Conservation (phyloP, 2,888 invertebrate species). For the Drosophila incognita region DNA sequence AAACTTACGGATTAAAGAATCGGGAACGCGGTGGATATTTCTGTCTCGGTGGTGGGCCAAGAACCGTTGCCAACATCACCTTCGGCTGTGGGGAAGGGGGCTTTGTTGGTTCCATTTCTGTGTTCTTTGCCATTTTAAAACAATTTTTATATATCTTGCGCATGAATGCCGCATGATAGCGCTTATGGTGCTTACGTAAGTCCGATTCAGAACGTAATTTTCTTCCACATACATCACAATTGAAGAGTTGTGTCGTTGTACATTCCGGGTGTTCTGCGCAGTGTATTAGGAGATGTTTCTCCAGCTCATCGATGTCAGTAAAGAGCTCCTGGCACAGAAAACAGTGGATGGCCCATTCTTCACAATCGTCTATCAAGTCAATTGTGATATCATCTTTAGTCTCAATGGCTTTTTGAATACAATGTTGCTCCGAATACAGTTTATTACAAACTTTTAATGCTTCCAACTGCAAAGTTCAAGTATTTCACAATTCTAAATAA, state of each 20-base stretch:
- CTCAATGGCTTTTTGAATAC: background rate
- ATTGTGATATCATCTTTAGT: background rate
- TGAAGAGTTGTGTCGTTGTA: background rate
- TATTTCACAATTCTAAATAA: background rate
- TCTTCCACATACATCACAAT: conserved; percentile 34
- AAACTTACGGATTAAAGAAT: conserved; percentile 53
- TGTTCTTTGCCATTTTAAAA: background rate
- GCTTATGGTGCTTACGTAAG: conserved; percentile 8
- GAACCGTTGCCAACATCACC: no score
- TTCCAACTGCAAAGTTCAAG: conserved; percentile 7
- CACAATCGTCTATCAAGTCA: conserved; percentile 1
- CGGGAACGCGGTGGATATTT: conserved; percentile 55
- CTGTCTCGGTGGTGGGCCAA: background rate
- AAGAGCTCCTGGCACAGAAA: conserved; percentile 31
- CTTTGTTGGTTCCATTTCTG: no score
- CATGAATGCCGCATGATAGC: conserved; percentile 17
- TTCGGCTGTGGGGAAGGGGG: background rate
- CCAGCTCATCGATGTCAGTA: conserved; percentile 37
- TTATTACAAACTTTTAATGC: background rate
- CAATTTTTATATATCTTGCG: background rate
- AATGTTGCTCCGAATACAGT: background rate
- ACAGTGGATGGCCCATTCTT: conserved; percentile 13
- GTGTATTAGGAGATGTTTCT: conserved; percentile 23
- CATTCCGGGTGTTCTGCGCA: background rate
- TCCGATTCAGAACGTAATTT: conserved; percentile 23